Evolutionary conservation across 2,888 invertebrate genomes (phyloP), one percentile per base, ranked within the genome.

Genomic region (Philopedon plagiatum): DNA sequence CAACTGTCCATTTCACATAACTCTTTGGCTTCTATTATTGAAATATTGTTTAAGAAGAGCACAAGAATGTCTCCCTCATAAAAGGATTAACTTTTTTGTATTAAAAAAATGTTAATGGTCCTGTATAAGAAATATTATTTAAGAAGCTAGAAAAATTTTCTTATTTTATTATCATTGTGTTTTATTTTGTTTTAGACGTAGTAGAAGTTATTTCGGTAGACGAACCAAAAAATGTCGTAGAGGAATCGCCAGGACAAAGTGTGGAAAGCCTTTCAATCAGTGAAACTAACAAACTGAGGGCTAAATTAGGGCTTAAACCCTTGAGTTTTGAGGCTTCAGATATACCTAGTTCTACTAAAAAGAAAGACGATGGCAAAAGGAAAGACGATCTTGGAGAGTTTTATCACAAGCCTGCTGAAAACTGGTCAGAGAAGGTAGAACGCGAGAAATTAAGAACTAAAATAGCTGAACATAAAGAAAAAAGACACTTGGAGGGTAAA

Each of bases 291-390:
- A 93, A 92, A 77, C 86, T 99, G 9, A 89, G 99, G 80, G 95
- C 95, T 1, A 97, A 97, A 84, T 89, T 99, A 21, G 99, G 99
- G 0, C 87, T 99, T 34, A 97, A 97, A 82, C 99, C 98, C 0
- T 87, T 99, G 2, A 94, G 97, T 80, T 86, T 93, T n/a, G 74
- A 75, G 44, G 44, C 75, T 13, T 74, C 77, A 7, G 71, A 66
- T 44, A 32, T 15, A 2, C 23, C 64, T 9, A 64, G 58, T 44
- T 18, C 73, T 5, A 46, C 64, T 39, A 68, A 58, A 11, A 75
- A 76, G 5, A 84, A 88, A 77, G 88, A 87, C 68, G 89, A 88
- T 72, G 85, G 88, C 15, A 83, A 84, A 75, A 83, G 79, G 51
- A 85, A 88, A 74, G 88, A 88, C 79, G 88, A 89, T 80, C 82